phyloP scores from a whole-genome alignment of 92 coral and sea anemone genomes.

The Phenganax marumi region DNA sequence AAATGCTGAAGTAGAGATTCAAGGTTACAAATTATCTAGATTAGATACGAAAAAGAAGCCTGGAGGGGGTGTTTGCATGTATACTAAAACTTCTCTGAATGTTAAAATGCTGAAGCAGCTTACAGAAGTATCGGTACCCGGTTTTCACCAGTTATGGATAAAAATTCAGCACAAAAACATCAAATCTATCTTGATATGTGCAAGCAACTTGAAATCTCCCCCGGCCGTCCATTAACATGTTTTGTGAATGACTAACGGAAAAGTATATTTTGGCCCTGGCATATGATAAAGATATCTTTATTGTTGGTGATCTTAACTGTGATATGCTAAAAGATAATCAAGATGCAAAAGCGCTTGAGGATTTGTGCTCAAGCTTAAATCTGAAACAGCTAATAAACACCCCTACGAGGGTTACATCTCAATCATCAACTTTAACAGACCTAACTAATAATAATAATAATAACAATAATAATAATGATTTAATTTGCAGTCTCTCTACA shows the following conservation, averaged over 20 bases:
- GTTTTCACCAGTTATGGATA: constrained; percentile 46
- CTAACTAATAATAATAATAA: not conserved
- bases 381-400: not conserved
- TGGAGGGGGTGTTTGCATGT: not conserved
- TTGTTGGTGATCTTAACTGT: constrained; percentile 23
- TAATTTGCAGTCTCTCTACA: too few species aligned
- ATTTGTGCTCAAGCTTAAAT: not conserved
- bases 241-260: constrained; percentile 20
- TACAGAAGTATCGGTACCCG: not conserved
- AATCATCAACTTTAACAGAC: not conserved
- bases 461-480: too few species aligned
- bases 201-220: constrained; percentile 11
- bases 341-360: not conserved
- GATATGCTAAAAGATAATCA: constrained; percentile 21
- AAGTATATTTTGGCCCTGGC: constrained; percentile 31
- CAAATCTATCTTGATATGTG: constrained; percentile 26
- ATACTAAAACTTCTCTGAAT: not conserved
- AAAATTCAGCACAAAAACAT: constrained; percentile 27
- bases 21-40: constrained; percentile 44
- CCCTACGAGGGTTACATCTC: not conserved
- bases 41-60: constrained; percentile 26
- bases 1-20: constrained; percentile 49
- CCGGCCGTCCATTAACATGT: constrained; percentile 13
- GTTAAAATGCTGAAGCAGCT: not conserved
- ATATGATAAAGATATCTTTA: not conserved